Evolutionary conservation across 2,797 vertebrate genomes (phyloP).

Genomic region (Thamnophis elegans): DNA sequence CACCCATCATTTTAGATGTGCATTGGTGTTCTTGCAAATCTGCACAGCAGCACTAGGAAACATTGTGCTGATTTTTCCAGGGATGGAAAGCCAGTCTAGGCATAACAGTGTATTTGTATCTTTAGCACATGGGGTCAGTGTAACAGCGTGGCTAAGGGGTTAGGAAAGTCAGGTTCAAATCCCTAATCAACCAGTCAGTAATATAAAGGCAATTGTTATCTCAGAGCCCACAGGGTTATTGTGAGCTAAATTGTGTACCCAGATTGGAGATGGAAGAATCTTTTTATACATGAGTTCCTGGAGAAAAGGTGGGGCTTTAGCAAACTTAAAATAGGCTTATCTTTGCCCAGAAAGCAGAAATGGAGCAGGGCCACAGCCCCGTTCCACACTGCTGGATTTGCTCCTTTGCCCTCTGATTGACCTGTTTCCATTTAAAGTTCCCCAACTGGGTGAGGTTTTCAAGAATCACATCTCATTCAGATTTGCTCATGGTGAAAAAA

Average conservation of each 20-base stretch:
- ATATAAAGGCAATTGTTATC: neutral
- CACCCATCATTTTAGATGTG: too few species aligned
- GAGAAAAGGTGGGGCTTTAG: neutral
- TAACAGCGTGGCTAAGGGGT: neutral
- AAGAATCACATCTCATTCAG: neutral
- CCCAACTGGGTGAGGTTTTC: neutral
- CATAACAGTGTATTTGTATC: neutral
- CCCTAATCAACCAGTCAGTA: neutral
- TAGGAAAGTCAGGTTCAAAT: neutral
- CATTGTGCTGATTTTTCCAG: neutral
- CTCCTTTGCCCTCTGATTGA: neutral
- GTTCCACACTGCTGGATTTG: neutral
- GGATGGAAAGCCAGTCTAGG: neutral
- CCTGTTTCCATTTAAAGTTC: neutral
- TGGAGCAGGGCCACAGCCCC: neutral
- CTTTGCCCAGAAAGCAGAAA: neutral
- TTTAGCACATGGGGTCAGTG: neutral
- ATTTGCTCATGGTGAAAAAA: neutral
- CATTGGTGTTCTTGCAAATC: neutral
- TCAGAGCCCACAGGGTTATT: neutral
- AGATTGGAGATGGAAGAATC: neutral
- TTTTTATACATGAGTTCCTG: neutral
- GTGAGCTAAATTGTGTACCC: neutral
- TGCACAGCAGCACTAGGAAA: neutral
- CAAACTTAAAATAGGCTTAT: neutral